Base-by-base conservation (phyloP, 2,113 vertebrate genomes). In the Henicopernis longicauda region DNA sequence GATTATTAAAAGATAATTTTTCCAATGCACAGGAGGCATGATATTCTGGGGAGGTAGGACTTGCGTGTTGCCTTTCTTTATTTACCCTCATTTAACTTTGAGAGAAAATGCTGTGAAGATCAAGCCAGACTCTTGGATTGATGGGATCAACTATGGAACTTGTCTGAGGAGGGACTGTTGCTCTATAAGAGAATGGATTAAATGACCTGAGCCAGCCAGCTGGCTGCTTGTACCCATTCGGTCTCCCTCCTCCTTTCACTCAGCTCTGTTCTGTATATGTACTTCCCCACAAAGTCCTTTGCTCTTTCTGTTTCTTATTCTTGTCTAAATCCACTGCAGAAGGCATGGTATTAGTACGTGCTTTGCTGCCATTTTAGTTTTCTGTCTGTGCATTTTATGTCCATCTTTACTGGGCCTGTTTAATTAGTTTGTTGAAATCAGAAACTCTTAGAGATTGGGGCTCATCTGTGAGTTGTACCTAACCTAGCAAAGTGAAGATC, bases 301-400 rank as follows among this genome's bases (percentile, higher is more conserved):
- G 54, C 59, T 45, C 57, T 61, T 62, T 36, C 44, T 59, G 9
- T 54, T 85, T 47, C 26, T 70, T 58, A 17, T 14, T 40, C 52
- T 49, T 31, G 8, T 38, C 32, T 42, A 69, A 55, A 59, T 13
- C 40, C 49, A 0, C 44, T 31, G 57, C 74, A 57, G 2, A 83
- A 66, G 45, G 9, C 16, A 1, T 6, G 17, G 8, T 7, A 2
- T 62, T 27, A 19, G 26, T 29, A 4, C 0, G 2, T 20, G 4
- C 47, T 67, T 59, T 7, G 21, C 58, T 86, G 84, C 58, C 52
- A 7, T 45, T 45, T 61, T 7, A 47, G 23, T 73, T 94, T 80
- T 27, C 52, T 14, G 8, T 27, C 45, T 21, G 7, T 80, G 58
- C 21, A 0, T 73, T 86, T 45, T 45, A 18, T 9, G 22, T 34